phyloP scores from a whole-genome alignment of 37 sponge, comb jelly and placozoan genomes.

The Dysidea cf. avara region DNA sequence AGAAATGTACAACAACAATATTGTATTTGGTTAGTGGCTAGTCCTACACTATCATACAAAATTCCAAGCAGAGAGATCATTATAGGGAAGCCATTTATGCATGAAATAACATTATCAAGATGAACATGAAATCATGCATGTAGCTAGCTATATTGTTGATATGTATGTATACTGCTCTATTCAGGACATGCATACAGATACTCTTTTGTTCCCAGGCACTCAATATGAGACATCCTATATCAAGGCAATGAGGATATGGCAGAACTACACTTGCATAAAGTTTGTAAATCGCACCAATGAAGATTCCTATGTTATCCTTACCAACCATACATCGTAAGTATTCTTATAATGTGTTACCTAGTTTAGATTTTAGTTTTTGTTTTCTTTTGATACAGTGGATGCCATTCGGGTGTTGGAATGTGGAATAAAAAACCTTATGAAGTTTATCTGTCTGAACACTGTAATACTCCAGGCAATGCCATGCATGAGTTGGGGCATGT shows the following conservation, averaged over 20 bases:
- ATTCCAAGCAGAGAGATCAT: too few species aligned
- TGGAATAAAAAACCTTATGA: neutral
- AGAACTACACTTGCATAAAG: conserved; percentile 24
- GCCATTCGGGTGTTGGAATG: too few species aligned
- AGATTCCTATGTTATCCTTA: conserved; percentile 3
- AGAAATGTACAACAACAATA: too few species aligned
- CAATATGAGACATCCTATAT: neutral
- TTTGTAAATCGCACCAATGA: conserved; percentile 17
- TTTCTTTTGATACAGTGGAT: neutral
- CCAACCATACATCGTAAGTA: conserved; percentile 14
- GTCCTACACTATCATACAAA: too few species aligned
- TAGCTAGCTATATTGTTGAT: too few species aligned
- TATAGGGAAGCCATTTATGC: too few species aligned
- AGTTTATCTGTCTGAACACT: neutral
- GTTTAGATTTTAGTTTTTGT: neutral
- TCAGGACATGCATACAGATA: too few species aligned
- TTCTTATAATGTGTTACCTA: too few species aligned
- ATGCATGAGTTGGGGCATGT: conserved; percentile 74
- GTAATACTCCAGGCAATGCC: conserved; percentile 32
- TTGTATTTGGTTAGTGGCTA: too few species aligned
- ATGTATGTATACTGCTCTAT: too few species aligned
- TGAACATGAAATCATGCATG: too few species aligned
- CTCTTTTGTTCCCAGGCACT: neutral
- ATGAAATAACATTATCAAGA: too few species aligned
- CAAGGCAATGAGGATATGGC: conserved; percentile 24